Evolutionary conservation across 2,113 vertebrate genomes (phyloP), one percentile per base, ranked within the genome.

Genomic region (Collichthys lucidus): DNA sequence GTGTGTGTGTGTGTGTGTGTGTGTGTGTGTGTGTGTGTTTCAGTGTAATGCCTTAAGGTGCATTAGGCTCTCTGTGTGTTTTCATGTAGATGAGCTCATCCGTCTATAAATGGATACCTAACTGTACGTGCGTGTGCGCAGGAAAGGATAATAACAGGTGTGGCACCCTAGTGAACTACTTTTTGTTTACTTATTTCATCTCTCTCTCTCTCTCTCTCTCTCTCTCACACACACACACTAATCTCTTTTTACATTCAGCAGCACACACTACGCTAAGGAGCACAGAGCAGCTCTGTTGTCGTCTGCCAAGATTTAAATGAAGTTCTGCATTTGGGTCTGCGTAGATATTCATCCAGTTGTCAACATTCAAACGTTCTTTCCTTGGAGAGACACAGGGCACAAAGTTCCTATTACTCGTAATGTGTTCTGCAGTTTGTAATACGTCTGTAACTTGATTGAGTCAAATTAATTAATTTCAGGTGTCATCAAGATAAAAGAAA

Each of bases 241-340:
- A 74, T 68, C 35, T 74, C 22, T n/a, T 79, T 67, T 70, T 7
- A 24, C 49, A 67, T 77, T 64, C 59, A 31, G 24, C n/a, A n/a
- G 74, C n/a, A 29, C 40, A 66, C 49, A 35, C 44, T 60, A 52
- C 29, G 69, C 67, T 52, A 14, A 53, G 56, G 59, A 68, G 56
- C 53, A 20, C 4, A 9, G 15, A 64, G 42, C 57, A 17, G 52
- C 75, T 81, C 55, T 57, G 44, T 46, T 49, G 10, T 26, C 42
- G 52, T 50, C 57, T 74, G 66, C 77, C 66, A 82, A 69, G 35
- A 66, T 79, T 77, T 73, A 68, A 84, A 87, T 90, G 75, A 76
- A 79, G 47, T 83, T 85, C 61, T 83, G 63, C 49, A 24, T 59
- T 74, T 11, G 11, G 59, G 55, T 42, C 52, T 56, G 64, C 61